These are phyloP conservation scores for Cydia amplana DNA, from an alignment of 1,140 invertebrate genomes.

Conservation along the genomic window DNA sequence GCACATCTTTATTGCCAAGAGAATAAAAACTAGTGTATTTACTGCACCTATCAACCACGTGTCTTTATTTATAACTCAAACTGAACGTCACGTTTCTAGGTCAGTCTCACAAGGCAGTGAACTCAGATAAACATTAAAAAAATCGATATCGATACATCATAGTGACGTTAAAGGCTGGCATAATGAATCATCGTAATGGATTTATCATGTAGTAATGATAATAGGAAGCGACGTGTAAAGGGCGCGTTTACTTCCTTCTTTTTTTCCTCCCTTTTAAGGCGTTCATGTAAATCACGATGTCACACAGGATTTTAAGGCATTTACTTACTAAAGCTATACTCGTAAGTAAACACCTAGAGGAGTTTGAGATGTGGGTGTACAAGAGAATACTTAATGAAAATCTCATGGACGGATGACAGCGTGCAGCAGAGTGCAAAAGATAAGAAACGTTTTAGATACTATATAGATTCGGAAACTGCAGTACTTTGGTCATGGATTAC, in stretches of 20 bases:
- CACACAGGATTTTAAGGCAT: background rate
- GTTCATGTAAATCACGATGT: background rate
- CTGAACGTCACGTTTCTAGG: background rate
- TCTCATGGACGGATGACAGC: no score
- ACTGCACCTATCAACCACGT: background rate
- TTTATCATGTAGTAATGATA: background rate
- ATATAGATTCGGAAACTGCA: no score
- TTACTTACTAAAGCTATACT: background rate
- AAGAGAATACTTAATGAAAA: no score
- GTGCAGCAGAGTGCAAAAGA: no score
- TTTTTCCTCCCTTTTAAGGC: background rate
- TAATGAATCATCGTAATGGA: conserved; percentile 1
- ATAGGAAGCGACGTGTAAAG: background rate
- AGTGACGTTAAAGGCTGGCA: background rate
- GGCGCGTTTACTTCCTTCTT: background rate
- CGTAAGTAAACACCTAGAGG: no score
- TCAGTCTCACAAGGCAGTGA: background rate
- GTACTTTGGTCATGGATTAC: no score
- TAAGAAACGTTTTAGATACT: no score
- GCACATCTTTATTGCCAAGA: no score
- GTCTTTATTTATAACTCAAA: background rate
- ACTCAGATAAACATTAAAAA: background rate
- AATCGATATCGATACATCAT: conserved; percentile 9
- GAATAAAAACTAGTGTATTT: no score
- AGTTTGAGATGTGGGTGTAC: no score